Conservation (phyloP, 2,888 invertebrate species). For the Osedax frankpressi region DNA sequence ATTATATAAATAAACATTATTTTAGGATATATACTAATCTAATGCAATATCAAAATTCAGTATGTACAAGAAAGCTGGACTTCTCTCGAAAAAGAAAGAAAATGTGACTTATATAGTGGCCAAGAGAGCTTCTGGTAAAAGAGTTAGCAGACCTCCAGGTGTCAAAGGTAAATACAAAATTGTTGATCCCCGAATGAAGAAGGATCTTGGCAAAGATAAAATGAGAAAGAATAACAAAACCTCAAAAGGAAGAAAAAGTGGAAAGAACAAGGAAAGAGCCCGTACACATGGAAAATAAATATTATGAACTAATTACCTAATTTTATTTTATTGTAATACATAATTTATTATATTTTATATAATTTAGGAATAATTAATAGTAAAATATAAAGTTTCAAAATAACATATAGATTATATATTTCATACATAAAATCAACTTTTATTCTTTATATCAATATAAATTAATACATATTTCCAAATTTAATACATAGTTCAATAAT, state of each 20-base stretch:
- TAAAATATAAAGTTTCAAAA: too few relatives aligned
- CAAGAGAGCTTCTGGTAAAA: slow-evolving; percentile 63
- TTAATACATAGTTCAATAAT: too few relatives aligned
- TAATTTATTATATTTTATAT: too few relatives aligned
- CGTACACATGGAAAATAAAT: not conserved
- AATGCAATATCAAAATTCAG: slow-evolving; percentile 47
- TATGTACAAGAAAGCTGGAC: slow-evolving; percentile 76
- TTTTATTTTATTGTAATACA: too few relatives aligned
- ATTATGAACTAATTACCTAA: too few relatives aligned
- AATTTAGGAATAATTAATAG: too few relatives aligned
- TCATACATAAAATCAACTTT: too few relatives aligned
- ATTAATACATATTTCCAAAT: too few relatives aligned
- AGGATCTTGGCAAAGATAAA: slow-evolving; percentile 52
- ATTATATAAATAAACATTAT: not conserved
- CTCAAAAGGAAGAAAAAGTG: not conserved
- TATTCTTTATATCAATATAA: too few relatives aligned
- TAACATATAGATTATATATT: too few relatives aligned
- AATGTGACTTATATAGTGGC: slow-evolving; percentile 85
- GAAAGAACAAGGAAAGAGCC: not conserved
- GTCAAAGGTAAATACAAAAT: slow-evolving; percentile 81
- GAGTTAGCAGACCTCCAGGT: slow-evolving; percentile 66
- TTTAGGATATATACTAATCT: not conserved
- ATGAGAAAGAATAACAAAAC: not conserved
- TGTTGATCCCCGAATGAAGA: slow-evolving; percentile 92
- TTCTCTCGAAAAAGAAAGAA: slow-evolving; percentile 60